Base-by-base conservation (phyloP, 2,797 vertebrate genomes). In the Phyllotis vaccarum region DNA sequence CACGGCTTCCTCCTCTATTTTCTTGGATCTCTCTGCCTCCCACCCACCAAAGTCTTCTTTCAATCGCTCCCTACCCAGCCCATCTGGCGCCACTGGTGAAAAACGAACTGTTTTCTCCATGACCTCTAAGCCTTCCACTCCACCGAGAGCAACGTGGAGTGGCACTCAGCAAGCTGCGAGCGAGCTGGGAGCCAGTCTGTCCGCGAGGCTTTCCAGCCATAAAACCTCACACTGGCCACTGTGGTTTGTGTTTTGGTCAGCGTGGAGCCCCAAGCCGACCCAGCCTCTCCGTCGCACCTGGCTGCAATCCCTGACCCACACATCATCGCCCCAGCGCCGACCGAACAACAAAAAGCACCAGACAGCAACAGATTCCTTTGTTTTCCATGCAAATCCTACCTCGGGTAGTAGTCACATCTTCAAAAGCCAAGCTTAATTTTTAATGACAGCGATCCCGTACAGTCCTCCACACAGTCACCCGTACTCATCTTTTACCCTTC, bases 331-430 rank as follows among this genome's bases (percentile, higher is more conserved):
- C 54, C 62, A 52, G 82, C 96, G 0, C 80, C 81, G 40, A 66
- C 29, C 95, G 64, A 91, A 95, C 96, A 94, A 58, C 68, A 21
- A 86, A 95, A 97, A 95, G 58, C 87, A 27, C 72, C 97, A 91
- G 52, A n/a, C 98, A 97, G 98, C 98, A 97, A 96, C 98, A 98
- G 98, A 98, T 98, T 93, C 98, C 98, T 98, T 98, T 98, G 98
- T 98, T 98, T 97, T 78, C 89, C 98, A 68, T 79, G 98, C 98
- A 98, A 98, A 98, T 98, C 99, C 98, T 99, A 99, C 99, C 99
- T 99, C 98, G 14, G 93, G 96, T 8, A 96, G 98, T 58, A 96
- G 98, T 99, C 98, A 98, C 98, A 98, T 99, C 98, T 97, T 98
- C 97, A 97, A 86, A 98, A 97, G 97, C 96, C 98, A 98, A 97